These are phyloP conservation scores for Physocephala rufipes DNA, from an alignment of 2,888 invertebrate genomes.

Conservation along the genomic window DNA sequence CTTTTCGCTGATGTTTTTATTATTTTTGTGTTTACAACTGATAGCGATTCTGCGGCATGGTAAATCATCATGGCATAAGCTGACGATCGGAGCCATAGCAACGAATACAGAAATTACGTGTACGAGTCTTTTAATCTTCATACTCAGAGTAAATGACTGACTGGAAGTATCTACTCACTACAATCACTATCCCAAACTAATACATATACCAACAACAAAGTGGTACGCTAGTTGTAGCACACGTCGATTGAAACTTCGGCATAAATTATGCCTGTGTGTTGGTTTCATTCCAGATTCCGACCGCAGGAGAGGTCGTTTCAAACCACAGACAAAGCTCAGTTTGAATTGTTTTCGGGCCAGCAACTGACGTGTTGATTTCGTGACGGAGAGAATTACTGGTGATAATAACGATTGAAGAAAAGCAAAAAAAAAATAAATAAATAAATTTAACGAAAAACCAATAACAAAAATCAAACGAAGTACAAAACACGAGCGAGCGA, in stretches of 20 bases:
- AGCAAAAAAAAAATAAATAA: conserved; percentile 6
- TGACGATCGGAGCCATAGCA: no score
- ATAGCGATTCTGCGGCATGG: no score
- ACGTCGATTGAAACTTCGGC: neutral
- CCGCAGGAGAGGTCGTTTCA: neutral
- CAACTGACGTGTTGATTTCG: conserved; percentile 20
- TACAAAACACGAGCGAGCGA: neutral
- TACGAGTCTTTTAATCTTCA: no score
- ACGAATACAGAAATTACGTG: no score
- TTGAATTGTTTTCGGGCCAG: conserved; percentile 22
- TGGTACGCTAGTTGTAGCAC: conserved; percentile 10
- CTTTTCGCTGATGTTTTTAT: neutral
- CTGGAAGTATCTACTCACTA: neutral
- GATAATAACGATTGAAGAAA: neutral
- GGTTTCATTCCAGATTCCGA: conserved; percentile 24
- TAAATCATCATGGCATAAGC: no score
- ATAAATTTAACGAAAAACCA: conserved; percentile 1
- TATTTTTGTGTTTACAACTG: neutral
- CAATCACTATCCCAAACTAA: conserved; percentile 4
- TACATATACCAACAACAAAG: neutral
- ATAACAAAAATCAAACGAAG: neutral
- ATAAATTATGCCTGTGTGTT: neutral
- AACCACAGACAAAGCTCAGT: conserved; percentile 15
- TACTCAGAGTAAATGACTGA: neutral
- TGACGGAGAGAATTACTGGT: conserved; percentile 2